Conservation (phyloP, 2,888 invertebrate species). For the Choristoneura rosaceana region DNA sequence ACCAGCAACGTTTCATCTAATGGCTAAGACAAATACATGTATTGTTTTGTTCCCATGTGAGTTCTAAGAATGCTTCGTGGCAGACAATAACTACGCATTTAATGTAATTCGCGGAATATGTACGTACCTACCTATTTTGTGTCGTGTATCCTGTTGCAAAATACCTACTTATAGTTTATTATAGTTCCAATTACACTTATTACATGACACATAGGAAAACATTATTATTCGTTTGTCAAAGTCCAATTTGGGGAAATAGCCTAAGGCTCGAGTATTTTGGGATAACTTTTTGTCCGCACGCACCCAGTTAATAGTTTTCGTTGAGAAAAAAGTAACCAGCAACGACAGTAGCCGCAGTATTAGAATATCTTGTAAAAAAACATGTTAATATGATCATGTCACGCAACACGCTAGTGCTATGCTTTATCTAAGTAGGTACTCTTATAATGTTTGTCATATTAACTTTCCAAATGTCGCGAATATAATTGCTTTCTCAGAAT, state of each 20-base stretch:
- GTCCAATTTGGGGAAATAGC: constrained; percentile 24
- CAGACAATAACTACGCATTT: constrained; percentile 31
- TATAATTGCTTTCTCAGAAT: constrained; percentile 27
- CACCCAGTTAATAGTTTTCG: constrained; percentile 26
- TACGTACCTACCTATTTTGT: too few species aligned
- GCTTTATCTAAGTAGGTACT: constrained; percentile 11
- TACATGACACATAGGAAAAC: constrained; percentile 8
- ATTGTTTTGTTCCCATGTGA: constrained; percentile 6
- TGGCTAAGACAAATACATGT: neutral
- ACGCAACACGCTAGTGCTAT: constrained; percentile 36
- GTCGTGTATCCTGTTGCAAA: neutral
- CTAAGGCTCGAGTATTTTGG: constrained; percentile 18
- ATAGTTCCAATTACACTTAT: neutral
- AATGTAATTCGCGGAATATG: constrained; percentile 13
- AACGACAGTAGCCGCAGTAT: constrained; percentile 33
- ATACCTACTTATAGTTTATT: neutral
- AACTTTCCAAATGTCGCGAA: constrained; percentile 24
- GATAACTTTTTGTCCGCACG: constrained; percentile 27
- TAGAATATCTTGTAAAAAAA: constrained; percentile 34
- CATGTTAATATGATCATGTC: constrained; percentile 41
- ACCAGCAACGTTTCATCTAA: constrained; percentile 47
- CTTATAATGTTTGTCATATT: constrained; percentile 16
- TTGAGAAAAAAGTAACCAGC: constrained; percentile 32
- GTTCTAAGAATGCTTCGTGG: constrained; percentile 21
- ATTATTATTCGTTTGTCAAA: constrained; percentile 15